Evolutionary conservation across 2,113 vertebrate genomes (phyloP).

Genomic region (Poeciliopsis occidentalis): DNA sequence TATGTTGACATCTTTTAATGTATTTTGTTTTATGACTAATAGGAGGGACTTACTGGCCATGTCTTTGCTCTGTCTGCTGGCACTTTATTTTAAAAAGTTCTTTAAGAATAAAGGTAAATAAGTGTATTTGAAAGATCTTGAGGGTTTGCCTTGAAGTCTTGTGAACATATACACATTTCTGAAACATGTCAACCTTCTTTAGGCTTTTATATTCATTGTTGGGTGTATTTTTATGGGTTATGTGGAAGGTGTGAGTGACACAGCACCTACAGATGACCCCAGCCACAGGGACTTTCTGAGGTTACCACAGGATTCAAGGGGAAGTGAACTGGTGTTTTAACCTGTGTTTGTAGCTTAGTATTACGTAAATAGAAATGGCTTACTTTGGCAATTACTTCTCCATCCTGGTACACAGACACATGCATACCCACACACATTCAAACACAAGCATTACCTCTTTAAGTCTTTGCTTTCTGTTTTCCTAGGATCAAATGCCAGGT

Average conservation of each 20-base stretch:
- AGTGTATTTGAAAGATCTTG: not conserved
- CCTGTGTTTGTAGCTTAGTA: conserved; percentile 41
- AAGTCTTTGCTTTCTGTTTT: conserved; percentile 62
- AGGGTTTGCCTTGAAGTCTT: not conserved
- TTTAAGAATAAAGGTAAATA: not conserved
- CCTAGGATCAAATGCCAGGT: conserved; percentile 55
- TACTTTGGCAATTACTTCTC: conserved; percentile 44
- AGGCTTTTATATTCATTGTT: not conserved
- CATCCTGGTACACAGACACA: conserved; percentile 13
- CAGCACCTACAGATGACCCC: conserved; percentile 17
- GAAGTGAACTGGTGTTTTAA: conserved; percentile 20
- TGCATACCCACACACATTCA: conserved; percentile 10
- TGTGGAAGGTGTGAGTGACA: conserved; percentile 43
- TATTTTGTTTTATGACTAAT: not conserved
- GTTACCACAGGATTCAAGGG: conserved; percentile 18
- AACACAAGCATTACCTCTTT: conserved; percentile 32
- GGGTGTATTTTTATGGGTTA: conserved; percentile 2
- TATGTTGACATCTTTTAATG: not conserved
- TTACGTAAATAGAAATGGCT: conserved; percentile 54
- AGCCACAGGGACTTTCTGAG: not conserved
- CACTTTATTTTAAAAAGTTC: not conserved
- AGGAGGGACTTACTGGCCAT: not conserved
- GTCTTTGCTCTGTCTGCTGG: not conserved
- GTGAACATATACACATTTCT: not conserved
- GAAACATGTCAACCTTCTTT: not conserved